Evolutionary conservation across 2,888 invertebrate species (phyloP), one percentile per base, ranked within the genome.

Genomic region (Machimus atricapillus): DNA sequence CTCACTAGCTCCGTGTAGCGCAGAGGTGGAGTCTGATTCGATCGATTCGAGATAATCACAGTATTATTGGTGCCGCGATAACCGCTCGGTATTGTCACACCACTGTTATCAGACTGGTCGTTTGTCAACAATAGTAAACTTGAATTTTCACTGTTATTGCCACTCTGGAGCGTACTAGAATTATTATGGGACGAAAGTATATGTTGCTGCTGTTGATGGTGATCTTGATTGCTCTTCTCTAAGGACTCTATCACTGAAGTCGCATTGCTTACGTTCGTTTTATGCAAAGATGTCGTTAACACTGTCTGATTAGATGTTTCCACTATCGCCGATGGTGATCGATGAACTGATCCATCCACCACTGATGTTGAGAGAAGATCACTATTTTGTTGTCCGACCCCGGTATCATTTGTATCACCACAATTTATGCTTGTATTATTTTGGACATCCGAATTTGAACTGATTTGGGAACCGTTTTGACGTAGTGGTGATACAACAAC

Each of bases 61-160:
- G 92, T 91, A 89, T 92, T 92, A 88, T 92, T 91, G 40, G 90
- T 89, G 66, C 92, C 92, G 82, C 92, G 91, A 90, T 92, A 92
- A 89, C 91, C 91, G 87, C 90, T 89, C 12, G 91, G 91, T 78
- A 91, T 58, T 27, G 89, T 89, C 82, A 89, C 89, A 40, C 87
- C 56, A 40, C 87, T 87, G 27, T 74, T 88, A 85, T 88, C 87
- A 6, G 82, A 76, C 14, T 86, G 74, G 40, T 78, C 79, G 52
- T 73, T 85, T 76, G 88, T 88, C 81, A 89, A 86, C 52, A 89
- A 87, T 52, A 89, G 83, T 73, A 89, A 56, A 46, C 87, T 89
- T 40, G 88, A 81, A 88, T 76, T 88, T 87, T 88, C 88, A 89
- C 88, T 89, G 77, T 73, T 56, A 85, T 74, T 81, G 56, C 83